A percentile compares a stretch with the other conserved stretches of the same genome.
phyloP scores from a whole-genome alignment of 2,113 vertebrate species.

The Caranx melampygus region DNA sequence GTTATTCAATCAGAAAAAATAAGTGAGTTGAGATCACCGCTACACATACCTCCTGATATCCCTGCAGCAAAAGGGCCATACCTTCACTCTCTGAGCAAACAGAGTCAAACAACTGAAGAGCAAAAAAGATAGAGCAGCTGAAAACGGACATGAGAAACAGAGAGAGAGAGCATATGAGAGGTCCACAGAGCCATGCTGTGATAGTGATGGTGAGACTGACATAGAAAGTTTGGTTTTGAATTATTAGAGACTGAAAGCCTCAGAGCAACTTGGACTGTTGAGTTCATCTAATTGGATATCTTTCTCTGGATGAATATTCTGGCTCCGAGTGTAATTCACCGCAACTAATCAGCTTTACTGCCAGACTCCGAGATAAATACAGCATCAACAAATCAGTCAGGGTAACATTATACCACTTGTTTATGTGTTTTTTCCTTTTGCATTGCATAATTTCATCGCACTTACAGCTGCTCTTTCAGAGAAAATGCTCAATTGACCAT shows the following conservation, averaged over 20 bases:
- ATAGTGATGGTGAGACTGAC: background rate
- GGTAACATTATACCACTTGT: background rate
- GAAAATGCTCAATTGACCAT: background rate
- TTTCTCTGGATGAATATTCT: slow-evolving; percentile 32
- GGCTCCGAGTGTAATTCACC: slow-evolving; percentile 29
- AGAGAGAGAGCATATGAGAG: background rate
- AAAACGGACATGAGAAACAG: background rate
- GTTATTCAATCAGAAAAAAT: background rate
- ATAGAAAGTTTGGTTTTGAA: background rate
- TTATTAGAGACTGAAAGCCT: slow-evolving; percentile 21
- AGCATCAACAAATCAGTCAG: background rate
- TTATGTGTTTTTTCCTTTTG: background rate
- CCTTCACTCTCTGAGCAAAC: background rate
- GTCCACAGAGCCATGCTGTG: background rate
- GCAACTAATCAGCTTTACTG: slow-evolving; percentile 24
- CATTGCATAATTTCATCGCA: background rate
- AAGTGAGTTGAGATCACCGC: background rate
- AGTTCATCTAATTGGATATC: slow-evolving; percentile 46
- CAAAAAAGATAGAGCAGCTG: background rate
- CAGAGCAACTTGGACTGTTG: slow-evolving; percentile 18
- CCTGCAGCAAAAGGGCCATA: background rate
- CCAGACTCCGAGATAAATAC: background rate
- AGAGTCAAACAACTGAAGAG: background rate
- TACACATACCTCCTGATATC: background rate
- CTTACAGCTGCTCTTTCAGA: background rate